Evolutionary conservation across 2,888 invertebrate genomes (phyloP), one percentile per base, ranked within the genome.

Genomic region (Brachylomia viminalis): DNA sequence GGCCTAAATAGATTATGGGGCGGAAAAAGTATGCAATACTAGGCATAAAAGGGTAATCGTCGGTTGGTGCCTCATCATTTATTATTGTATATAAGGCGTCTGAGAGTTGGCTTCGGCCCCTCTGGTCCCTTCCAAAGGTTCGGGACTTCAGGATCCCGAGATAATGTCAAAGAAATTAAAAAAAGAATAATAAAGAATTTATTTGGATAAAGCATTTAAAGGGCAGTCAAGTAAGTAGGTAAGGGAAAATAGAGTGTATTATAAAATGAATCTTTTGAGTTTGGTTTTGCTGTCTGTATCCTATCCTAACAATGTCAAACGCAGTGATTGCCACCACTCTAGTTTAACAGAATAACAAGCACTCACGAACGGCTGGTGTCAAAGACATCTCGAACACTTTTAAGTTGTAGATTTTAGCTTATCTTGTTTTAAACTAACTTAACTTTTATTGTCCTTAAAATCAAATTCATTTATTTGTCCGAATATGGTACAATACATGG

Each of bases 271-370:
- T 52, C 17, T 23, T 33, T 54, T 30, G 17, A n/a, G n/a, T 30
- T 8, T 69, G 30, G 1, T 47, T 45, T 42, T 83, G 72, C 77
- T 73, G 30, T 71, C 83, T 58, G 56, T 84, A 84, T n/a, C n/a
- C 67, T 30, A 13, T 3, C 8, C 20, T 30, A 68, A 62, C 70
- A 79, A 82, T 73, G 82, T 82, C 85, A 84, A 84, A 79, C 45
- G 75, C 84, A 84, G 62, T 77, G 79, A 84, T 76, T 76, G 72
- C 72, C 47, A 72, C 49, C 75, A 68, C 76, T 77, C 76, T 58
- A 72, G 75, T 70, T 49, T 61, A 52, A 72, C 72, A 49, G 58
- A 68, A 82, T 82, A 79, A 82, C 82, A 38, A 79, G 76, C 78
- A 65, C 80, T 73, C 33, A 69, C 62, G 30, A 67, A 52, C 30